Base-by-base conservation (phyloP, 2,113 vertebrate genomes). In the Phylloscopus trochiloides region DNA sequence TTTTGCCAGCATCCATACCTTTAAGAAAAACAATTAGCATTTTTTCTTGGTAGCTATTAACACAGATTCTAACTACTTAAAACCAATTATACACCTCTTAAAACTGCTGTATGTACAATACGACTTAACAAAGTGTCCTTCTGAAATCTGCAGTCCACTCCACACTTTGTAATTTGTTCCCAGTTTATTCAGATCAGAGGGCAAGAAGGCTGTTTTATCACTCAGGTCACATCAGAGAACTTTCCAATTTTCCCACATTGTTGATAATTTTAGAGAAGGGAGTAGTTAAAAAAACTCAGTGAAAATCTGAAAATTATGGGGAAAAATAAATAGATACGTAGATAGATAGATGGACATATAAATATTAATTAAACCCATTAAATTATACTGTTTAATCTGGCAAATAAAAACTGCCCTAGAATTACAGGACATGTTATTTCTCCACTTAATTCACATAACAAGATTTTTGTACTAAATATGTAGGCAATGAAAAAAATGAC, bases 21-120 rank as follows among this genome's bases (percentile, higher is more conserved):
- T 55, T 9, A 25, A 32, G 52, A 6, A 72, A 51, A 52, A 40
- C 40, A 43, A 61, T 3, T 1, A 3, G 0, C 19, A 7, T 34
- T 32, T 88, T 61, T 2, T n/a, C 51, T 16, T 34, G 20, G 10
- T 7, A 47, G 11, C 4, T 45, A 10, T 12, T 61, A 32, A 4
- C 10, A 31, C 5, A 52, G 24, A 54, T 43, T 17, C 2, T 31
- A 70, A 32, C 24, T 61, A 12, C 3, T 29, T 32, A 28, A 61
- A 68, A 52, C 16, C 16, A 38, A 16, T 51, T 43, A 12, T 12
- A 18, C 11, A 28, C 24, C 19, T 62, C 24, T 34, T 71, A 26
- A 63, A 71, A 34, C 19, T 16, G 6, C 21, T 28, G 4, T 1
- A 0, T 25, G 51, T 17, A 7, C 12, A 45, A 8, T 28, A 14